phyloP scores from a whole-genome alignment of 2,888 invertebrate species.

The Epicampocera succincta region DNA sequence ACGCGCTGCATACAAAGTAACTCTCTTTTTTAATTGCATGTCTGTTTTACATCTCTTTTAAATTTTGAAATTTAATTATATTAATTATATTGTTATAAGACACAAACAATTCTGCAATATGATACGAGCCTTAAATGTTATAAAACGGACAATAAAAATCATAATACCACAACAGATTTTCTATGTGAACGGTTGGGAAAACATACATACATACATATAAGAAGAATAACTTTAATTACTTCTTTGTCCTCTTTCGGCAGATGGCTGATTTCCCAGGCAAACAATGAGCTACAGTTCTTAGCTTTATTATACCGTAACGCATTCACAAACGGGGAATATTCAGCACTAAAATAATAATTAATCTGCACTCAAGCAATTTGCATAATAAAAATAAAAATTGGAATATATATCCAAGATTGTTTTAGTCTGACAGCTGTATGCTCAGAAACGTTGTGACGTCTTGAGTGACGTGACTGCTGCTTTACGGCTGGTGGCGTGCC shows the following conservation, averaged over 20 bases:
- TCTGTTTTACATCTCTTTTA: too few relatives aligned
- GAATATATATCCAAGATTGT: constrained; percentile 36
- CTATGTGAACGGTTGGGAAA: background rate
- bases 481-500: background rate
- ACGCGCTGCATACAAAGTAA: too few relatives aligned
- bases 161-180: constrained; percentile 29
- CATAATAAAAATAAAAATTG: constrained; percentile 36
- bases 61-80: background rate
- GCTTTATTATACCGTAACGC: constrained; percentile 32
- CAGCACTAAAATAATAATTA: constrained; percentile 4
- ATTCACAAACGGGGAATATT: constrained; percentile 8
- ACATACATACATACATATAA: background rate
- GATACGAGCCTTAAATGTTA: background rate
- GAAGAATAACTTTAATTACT: constrained; percentile 21
- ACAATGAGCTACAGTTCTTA: constrained; percentile 12
- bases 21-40: too few relatives aligned
- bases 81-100: background rate
- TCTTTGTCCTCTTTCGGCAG: constrained; percentile 16
- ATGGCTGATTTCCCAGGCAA: constrained; percentile 41
- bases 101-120: constrained; percentile 1
- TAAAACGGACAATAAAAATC: background rate
- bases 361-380: constrained; percentile 34
- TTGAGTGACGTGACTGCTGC: background rate
- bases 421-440: constrained; percentile 28
- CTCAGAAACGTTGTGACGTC: background rate